These are phyloP conservation scores for Enteromius unitaeniatus DNA, from an alignment of 2,797 vertebrate species.

Conservation along the genomic window DNA sequence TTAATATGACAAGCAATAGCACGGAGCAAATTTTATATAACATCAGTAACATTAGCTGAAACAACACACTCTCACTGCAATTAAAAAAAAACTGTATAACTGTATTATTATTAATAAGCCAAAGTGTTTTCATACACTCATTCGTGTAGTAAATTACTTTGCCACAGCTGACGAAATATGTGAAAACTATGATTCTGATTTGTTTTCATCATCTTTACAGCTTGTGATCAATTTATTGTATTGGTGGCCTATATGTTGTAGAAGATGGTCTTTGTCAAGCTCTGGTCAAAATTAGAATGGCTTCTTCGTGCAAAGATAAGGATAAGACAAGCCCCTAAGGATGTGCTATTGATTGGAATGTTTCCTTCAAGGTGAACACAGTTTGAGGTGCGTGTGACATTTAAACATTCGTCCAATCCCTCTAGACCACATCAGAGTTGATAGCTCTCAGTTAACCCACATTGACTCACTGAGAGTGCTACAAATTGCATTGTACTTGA, in stretches of 20 bases:
- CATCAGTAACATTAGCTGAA: background rate
- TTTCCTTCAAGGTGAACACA: constrained; percentile 33
- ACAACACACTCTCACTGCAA: too few species aligned
- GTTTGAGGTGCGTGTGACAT: constrained; percentile 17
- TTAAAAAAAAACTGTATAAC: too few species aligned
- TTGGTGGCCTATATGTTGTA: background rate
- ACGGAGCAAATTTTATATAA: background rate
- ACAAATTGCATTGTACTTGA: background rate
- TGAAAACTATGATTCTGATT: background rate
- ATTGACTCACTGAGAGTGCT: constrained; percentile 5
- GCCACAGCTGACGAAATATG: background rate
- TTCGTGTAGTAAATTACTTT: background rate
- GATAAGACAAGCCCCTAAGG: background rate
- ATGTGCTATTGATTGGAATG: constrained; percentile 22
- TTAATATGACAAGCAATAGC: background rate
- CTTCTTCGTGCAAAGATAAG: background rate
- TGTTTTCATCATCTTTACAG: background rate
- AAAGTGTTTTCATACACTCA: background rate
- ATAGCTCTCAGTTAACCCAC: constrained; percentile 39
- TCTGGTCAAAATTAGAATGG: background rate
- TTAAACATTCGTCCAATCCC: constrained; percentile 31
- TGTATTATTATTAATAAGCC: too few species aligned
- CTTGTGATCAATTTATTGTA: background rate
- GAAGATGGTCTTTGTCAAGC: background rate
- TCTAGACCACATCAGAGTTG: constrained; percentile 23